These are phyloP conservation scores for Bufo gargarizans DNA, from an alignment of 2,113 vertebrate species.

Conservation along the genomic window DNA sequence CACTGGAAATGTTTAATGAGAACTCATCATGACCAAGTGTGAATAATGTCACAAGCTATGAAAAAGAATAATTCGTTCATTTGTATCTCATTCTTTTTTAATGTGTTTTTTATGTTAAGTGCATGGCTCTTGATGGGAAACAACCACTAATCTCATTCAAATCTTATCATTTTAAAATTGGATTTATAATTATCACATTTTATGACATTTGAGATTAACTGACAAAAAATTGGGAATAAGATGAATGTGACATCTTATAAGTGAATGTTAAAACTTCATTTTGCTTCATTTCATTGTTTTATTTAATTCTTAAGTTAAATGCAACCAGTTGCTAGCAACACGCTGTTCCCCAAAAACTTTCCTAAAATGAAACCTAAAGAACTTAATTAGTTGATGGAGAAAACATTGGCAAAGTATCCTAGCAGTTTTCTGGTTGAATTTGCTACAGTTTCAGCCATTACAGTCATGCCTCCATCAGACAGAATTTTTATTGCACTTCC, in stretches of 20 bases:
- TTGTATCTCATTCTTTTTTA: constrained; percentile 41
- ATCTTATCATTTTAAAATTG: constrained; percentile 23
- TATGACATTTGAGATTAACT: constrained; percentile 22
- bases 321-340: no score
- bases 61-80: constrained; percentile 41
- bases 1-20: constrained; percentile 53
- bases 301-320: no score
- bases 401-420: no score
- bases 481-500: no score
- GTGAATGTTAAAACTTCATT: neutral
- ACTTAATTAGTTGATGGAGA: no score
- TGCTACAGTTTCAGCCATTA: neutral
- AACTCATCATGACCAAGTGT: constrained; percentile 30
- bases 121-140: constrained; percentile 49
- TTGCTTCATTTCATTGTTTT: no score
- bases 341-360: no score
- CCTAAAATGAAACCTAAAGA: no score
- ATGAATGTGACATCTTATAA: neutral
- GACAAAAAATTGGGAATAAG: neutral
- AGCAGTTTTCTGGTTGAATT: no score
- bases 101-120: constrained; percentile 44
- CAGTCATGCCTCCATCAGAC: no score
- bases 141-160: constrained; percentile 37
- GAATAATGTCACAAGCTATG: constrained; percentile 33
- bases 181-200: constrained; percentile 36